Evolutionary conservation across 2,113 vertebrate genomes (phyloP), one percentile per base, ranked within the genome.

Genomic region (Psophia crepitans): DNA sequence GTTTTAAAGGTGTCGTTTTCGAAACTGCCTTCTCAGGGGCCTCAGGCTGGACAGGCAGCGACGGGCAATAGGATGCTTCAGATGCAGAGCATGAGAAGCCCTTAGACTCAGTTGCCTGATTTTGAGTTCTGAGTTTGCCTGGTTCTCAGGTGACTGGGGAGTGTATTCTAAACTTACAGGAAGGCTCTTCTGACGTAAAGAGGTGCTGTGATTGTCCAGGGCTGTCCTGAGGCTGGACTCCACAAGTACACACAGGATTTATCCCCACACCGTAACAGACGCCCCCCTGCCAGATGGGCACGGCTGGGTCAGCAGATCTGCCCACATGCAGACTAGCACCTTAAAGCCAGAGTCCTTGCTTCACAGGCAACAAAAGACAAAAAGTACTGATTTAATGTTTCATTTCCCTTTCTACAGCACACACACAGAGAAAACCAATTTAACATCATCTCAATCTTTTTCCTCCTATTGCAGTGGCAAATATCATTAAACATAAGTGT

Each of bases 1-100:
- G 54, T 75, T 97, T 96, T 95, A 97, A 98, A 97, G 74, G 77
- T 68, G 90, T 93, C 71, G 5, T 89, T 96, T 90, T 93, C 78
- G 77, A 97, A 98, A 95, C 58, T 5, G 85, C 96, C 94, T 95
- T 96, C 93, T 61, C 91, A 33, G 44, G 86, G 35, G 43, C 81
- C 91, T 87, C 90, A 63, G 71, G 74, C 54, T 90, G 77, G 24
- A 57, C 51, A 77, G 86, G 71, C 56, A 49, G 54, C 44, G 65
- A 94, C 16, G 32, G 49, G 23, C 17, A 54, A 94, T 11, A 91
- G 70, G 63, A 27, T 9, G n/a, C 81, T 96, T 85, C 92, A 68
- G 49, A 14, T 44, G 66, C 84, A 75, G 70, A 94, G 58, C 37
- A 5, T 15, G n/a, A 81, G 91, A 94, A 96, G 77, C 35, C 57